These are phyloP conservation scores for Philopotamus ludificatus DNA, from an alignment of 1,140 invertebrate genomes.

Conservation along the genomic window DNA sequence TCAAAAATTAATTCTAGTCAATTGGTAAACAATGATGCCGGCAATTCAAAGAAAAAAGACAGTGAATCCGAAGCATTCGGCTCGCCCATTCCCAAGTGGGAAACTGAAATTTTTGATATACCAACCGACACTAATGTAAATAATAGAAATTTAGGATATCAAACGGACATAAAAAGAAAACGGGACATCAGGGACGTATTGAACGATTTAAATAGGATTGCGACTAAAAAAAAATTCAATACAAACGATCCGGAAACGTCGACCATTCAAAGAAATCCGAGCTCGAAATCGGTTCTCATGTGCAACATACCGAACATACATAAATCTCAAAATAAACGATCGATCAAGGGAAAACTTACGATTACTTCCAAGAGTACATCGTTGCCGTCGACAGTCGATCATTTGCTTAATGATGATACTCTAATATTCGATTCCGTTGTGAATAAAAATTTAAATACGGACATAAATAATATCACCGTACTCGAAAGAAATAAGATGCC, in stretches of 20 bases:
- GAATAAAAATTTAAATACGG: constrained; percentile 15
- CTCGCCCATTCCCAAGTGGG: constrained; percentile 15
- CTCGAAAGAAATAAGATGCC: constrained; percentile 59
- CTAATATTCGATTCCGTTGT: constrained; percentile 16
- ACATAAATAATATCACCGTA: constrained; percentile 44
- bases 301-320: constrained; percentile 23
- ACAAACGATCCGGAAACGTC: constrained; percentile 42
- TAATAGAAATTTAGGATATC: constrained; percentile 4
- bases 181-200: constrained; percentile 54
- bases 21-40: not conserved
- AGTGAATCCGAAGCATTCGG: constrained; percentile 9
- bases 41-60: not conserved
- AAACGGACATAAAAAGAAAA: constrained; percentile 45
- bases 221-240: constrained; percentile 51
- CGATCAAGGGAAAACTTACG: not conserved
- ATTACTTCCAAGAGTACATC: constrained; percentile 6
- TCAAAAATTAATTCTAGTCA: constrained; percentile 23
- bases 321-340: not conserved
- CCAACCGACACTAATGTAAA: constrained; percentile 16
- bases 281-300: not conserved
- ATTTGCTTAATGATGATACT: constrained; percentile 1
- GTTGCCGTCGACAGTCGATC: constrained; percentile 10
- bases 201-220: constrained; percentile 53
- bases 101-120: constrained; percentile 26
- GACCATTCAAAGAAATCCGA: not conserved